Evolutionary conservation across 2,797 vertebrate genomes (phyloP).

Genomic region (Novumbra hubbsi): DNA sequence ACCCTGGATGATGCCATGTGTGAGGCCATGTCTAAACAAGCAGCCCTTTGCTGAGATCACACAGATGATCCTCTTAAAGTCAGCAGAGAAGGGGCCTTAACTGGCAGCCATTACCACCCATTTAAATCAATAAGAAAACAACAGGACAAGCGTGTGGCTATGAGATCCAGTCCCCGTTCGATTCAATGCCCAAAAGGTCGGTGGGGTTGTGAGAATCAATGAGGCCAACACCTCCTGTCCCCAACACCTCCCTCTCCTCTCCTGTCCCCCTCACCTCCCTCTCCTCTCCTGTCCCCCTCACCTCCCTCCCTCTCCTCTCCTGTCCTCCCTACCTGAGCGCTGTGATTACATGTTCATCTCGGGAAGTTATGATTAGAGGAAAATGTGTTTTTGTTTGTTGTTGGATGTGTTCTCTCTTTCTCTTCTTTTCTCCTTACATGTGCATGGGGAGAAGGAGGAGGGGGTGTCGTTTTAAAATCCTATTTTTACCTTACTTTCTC

Average conservation of each 20-base stretch:
- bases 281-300: background rate
- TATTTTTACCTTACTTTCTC: slow-evolving; percentile 21
- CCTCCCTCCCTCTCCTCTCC: slow-evolving; percentile 39
- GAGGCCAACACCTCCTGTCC: slow-evolving; percentile 22
- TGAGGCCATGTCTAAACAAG: slow-evolving; percentile 24
- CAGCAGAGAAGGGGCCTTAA: background rate
- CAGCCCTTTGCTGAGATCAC: background rate
- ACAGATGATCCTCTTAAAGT: slow-evolving; percentile 17
- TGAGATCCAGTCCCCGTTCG: slow-evolving; percentile 40
- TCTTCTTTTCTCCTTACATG: slow-evolving; percentile 23
- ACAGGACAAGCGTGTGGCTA: slow-evolving; percentile 37
- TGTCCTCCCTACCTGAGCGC: slow-evolving; percentile 46
- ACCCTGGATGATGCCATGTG: too few relatives aligned
- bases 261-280: too few relatives aligned
- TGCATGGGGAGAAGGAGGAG: background rate
- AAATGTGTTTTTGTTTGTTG: slow-evolving; percentile 52
- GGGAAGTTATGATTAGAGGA: slow-evolving; percentile 58
- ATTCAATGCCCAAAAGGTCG: slow-evolving; percentile 45
- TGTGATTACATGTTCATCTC: slow-evolving; percentile 53
- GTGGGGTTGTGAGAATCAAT: slow-evolving; percentile 39
- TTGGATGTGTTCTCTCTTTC: slow-evolving; percentile 14
- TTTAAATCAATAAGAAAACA: slow-evolving; percentile 59
- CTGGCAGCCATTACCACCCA: slow-evolving; percentile 38
- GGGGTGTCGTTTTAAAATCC: slow-evolving; percentile 16
- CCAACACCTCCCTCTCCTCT: too few relatives aligned